phyloP scores from a whole-genome alignment of 2,797 vertebrate genomes.

The Octomys mimax region DNA sequence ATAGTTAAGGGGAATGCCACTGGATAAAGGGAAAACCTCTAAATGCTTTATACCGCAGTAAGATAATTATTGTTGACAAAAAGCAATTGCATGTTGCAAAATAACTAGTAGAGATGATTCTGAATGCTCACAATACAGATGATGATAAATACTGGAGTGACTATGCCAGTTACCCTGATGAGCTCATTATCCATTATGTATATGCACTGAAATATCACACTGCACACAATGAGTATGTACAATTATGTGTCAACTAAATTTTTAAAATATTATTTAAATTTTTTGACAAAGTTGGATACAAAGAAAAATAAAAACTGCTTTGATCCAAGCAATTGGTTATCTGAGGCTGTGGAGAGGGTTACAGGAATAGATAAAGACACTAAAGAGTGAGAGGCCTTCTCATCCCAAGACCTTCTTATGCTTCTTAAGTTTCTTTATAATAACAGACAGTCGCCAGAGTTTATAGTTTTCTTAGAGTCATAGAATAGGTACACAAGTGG shows the following conservation, averaged over 20 bases:
- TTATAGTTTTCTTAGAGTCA: background rate
- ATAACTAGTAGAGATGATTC: background rate
- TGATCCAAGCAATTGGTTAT: background rate
- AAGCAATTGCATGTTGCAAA: background rate
- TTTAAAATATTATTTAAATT: background rate
- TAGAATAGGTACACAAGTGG: background rate
- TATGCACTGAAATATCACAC: background rate
- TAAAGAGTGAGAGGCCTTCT: background rate
- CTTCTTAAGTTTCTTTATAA: background rate
- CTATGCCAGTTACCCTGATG: background rate
- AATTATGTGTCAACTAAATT: too few species aligned
- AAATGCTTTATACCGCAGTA: background rate
- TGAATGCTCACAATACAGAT: background rate
- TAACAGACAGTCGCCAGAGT: background rate
- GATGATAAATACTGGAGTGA: too few species aligned
- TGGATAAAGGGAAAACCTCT: background rate
- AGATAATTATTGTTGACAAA: background rate
- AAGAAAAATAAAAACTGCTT: background rate
- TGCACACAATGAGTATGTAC: background rate
- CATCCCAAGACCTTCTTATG: background rate
- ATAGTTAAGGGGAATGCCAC: accelerated
- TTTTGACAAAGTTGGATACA: background rate
- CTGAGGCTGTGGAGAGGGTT: background rate
- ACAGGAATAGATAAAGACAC: background rate
- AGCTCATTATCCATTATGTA: background rate